A percentile compares a stretch with the other conserved stretches of the same genome.
phyloP scores from a whole-genome alignment of 2,888 invertebrate genomes.

The Epistrophe grossulariae region DNA sequence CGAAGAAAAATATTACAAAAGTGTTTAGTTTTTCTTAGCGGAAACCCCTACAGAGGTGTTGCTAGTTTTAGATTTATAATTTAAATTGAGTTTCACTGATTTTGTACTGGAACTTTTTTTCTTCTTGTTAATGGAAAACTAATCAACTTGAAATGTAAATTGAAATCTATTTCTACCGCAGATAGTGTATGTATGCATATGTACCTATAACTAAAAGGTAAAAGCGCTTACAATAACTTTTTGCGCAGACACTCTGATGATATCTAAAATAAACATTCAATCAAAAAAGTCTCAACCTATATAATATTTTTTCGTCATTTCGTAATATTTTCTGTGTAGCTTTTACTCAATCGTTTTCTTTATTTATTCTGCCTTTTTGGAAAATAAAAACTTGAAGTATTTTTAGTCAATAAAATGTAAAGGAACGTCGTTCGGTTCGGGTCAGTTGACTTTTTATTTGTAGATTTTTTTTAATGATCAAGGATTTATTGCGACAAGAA shows the following conservation, averaged over 20 bases:
- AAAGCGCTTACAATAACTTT: not conserved
- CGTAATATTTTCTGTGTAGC: conserved; percentile 14
- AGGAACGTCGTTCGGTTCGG: conserved; percentile 24
- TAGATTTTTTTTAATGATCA: conserved; percentile 17
- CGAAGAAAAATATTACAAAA: conserved; percentile 12
- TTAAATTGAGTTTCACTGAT: not conserved
- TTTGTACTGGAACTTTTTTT: not conserved
- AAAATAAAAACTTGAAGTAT: not conserved
- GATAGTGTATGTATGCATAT: not conserved
- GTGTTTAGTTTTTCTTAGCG: conserved; percentile 11
- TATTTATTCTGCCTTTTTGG: not conserved
- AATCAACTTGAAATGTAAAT: conserved; percentile 2
- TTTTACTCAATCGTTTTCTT: conserved; percentile 7
- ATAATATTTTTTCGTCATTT: not conserved
- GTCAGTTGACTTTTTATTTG: conserved; percentile 7
- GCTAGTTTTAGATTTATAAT: not conserved
- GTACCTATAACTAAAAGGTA: not conserved
- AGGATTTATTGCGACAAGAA: conserved; percentile 15
- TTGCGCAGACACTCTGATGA: conserved; percentile 5
- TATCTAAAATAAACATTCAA: conserved; percentile 24
- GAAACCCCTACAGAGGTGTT: conserved; percentile 1
- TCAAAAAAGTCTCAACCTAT: conserved; percentile 16
- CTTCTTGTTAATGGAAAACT: not conserved
- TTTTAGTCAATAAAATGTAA: conserved; percentile 8
- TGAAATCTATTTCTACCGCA: not conserved